These are phyloP conservation scores for Buathra laborator DNA, from an alignment of 2,888 invertebrate species.

Conservation along the genomic window DNA sequence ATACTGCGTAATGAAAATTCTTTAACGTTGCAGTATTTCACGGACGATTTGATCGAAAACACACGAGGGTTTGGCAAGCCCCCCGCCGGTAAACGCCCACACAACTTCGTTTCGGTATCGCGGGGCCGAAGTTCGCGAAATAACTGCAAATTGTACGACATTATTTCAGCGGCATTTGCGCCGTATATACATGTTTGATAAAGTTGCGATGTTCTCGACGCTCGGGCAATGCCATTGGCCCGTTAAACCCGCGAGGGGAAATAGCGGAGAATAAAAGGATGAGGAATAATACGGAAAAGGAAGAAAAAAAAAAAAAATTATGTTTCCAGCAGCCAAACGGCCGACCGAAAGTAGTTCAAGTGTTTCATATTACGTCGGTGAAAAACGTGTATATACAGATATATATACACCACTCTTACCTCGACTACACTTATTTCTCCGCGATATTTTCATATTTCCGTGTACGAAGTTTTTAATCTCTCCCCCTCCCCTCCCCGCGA, in stretches of 20 bases:
- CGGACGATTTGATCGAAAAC: slow-evolving; percentile 52
- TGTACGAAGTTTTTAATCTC: slow-evolving; percentile 62
- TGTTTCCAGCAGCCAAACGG: slow-evolving; percentile 66
- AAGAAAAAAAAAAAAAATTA: slow-evolving; percentile 62
- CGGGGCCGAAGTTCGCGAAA: slow-evolving; percentile 43
- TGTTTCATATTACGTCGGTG: slow-evolving; percentile 70
- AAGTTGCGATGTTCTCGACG: slow-evolving; percentile 14
- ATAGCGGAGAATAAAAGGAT: slow-evolving; percentile 54
- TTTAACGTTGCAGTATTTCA: slow-evolving; percentile 29
- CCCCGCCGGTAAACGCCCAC: slow-evolving; percentile 52
- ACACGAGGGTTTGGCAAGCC: slow-evolving; percentile 66
- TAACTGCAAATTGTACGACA: slow-evolving; percentile 67
- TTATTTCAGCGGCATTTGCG: neutral
- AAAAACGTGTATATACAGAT: slow-evolving; percentile 29
- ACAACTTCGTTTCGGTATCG: slow-evolving; percentile 60
- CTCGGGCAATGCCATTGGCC: slow-evolving; percentile 58
- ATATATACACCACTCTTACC: neutral
- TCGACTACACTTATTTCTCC: slow-evolving; percentile 41
- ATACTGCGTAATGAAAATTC: neutral
- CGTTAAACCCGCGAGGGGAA: slow-evolving; percentile 54
- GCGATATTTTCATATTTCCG: slow-evolving; percentile 63
- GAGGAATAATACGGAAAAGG: slow-evolving; percentile 55
- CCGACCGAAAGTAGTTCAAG: slow-evolving; percentile 73
- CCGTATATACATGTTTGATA: slow-evolving; percentile 19
- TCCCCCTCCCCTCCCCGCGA: neutral